Percentiles rank a stretch among this genome's conserved stretches.
Evolutionary conservation across 1,140 invertebrate genomes (phyloP).

Genomic region (Globodera rostochiensis): DNA sequence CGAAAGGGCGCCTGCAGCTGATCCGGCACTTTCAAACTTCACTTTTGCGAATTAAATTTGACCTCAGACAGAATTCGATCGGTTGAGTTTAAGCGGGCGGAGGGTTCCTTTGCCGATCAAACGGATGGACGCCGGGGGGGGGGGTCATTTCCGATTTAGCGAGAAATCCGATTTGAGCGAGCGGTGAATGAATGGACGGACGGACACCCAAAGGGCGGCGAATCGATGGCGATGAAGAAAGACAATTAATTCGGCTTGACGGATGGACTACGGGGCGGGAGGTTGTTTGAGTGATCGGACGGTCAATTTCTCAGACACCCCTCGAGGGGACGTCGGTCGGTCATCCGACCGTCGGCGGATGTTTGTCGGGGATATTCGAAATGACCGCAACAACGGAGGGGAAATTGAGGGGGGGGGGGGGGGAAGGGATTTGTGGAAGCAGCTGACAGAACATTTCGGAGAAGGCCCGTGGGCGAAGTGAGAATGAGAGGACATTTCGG

Average conservation of each 20-base stretch:
- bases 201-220: background rate
- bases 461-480: no score
- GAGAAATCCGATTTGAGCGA: background rate
- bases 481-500: background rate
- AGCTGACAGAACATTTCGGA: background rate
- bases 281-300: background rate
- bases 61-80: background rate
- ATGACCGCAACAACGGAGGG: constrained; percentile 1
- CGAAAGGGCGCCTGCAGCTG: no score
- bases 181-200: background rate
- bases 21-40: no score
- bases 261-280: background rate
- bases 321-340: background rate
- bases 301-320: background rate
- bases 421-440: background rate
- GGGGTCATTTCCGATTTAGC: background rate
- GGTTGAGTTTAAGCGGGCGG: background rate
- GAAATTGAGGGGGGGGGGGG: no score
- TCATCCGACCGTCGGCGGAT: constrained; percentile 2
- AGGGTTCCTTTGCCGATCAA: background rate
- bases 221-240: background rate
- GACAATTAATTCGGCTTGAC: constrained; percentile 5
- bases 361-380: background rate
- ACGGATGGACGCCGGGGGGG: background rate
- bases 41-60: no score